phyloP scores from a whole-genome alignment of 1,140 invertebrate genomes.

The Lasioglossum albipes region DNA sequence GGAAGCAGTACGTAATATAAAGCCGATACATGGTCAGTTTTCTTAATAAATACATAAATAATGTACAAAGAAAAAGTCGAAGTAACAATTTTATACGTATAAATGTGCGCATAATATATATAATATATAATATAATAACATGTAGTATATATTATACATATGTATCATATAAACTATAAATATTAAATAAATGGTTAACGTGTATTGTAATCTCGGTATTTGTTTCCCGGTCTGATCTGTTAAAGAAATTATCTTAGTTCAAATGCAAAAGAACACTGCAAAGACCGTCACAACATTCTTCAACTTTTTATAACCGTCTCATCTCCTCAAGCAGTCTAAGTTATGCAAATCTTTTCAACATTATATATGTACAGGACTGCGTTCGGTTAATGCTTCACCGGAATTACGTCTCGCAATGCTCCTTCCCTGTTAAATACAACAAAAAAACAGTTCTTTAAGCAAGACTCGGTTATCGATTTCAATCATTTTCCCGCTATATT shows the following conservation, averaged over 20 bases:
- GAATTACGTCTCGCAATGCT: slow-evolving; percentile 19
- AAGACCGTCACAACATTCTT: not conserved
- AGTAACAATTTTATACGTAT: slow-evolving; percentile 41
- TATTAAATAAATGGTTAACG: slow-evolving; percentile 39
- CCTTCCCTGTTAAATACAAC: slow-evolving; percentile 1
- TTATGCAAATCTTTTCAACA: not conserved
- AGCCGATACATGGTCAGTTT: slow-evolving; percentile 49
- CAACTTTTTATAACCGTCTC: not conserved
- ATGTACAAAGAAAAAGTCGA: slow-evolving; percentile 42
- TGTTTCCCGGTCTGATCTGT: not conserved
- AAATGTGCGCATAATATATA: slow-evolving; percentile 34
- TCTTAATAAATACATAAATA: slow-evolving; percentile 54
- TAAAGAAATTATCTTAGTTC: not conserved
- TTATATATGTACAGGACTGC: not conserved
- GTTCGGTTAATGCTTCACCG: not conserved
- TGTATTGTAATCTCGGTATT: not conserved
- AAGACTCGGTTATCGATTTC: slow-evolving; percentile 12
- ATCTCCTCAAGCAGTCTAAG: not conserved
- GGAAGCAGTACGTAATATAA: slow-evolving; percentile 50
- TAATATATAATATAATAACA: slow-evolving; percentile 14
- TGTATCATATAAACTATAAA: slow-evolving; percentile 36
- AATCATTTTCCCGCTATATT: not conserved
- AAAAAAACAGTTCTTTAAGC: not conserved
- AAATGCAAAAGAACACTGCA: slow-evolving; percentile 28
- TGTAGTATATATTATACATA: slow-evolving; percentile 20